phyloP scores from a whole-genome alignment of 1,140 invertebrate genomes.

The Zaprionus camerounensis region DNA sequence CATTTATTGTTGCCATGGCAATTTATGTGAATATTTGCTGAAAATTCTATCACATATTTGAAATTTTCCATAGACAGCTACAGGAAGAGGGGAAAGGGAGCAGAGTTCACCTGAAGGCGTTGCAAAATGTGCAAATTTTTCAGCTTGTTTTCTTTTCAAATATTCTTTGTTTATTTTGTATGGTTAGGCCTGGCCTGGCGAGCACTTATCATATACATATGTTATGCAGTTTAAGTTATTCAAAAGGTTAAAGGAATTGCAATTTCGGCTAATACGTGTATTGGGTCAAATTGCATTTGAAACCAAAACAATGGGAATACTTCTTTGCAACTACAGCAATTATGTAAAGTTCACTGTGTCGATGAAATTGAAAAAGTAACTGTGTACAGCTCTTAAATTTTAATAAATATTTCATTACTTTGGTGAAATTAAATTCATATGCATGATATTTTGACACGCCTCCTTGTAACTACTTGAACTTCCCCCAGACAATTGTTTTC shows the following conservation, averaged over 20 bases:
- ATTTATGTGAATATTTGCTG: constrained; percentile 39
- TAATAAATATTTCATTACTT: constrained; percentile 6
- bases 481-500: constrained; percentile 32
- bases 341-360: constrained; percentile 11
- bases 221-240: constrained; percentile 28
- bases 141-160: constrained; percentile 27
- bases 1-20: constrained; percentile 42
- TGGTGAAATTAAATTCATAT: constrained; percentile 1
- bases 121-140: constrained; percentile 28
- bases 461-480: neutral
- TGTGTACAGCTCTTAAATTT: neutral
- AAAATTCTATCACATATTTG: constrained; percentile 43
- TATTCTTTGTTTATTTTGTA: constrained; percentile 46
- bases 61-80: constrained; percentile 28
- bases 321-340: constrained; percentile 16
- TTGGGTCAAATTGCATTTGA: neutral
- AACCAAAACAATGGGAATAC: constrained; percentile 18
- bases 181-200: constrained; percentile 13
- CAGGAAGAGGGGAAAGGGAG: neutral
- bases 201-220: constrained; percentile 25
- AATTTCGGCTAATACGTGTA: constrained; percentile 10
- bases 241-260: constrained; percentile 19
- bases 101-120: constrained; percentile 30
- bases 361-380: neutral
- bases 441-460: constrained; percentile 6